These are phyloP conservation scores for Harlomillsia oculata DNA, from an alignment of 1,140 invertebrate species.

Conservation along the genomic window DNA sequence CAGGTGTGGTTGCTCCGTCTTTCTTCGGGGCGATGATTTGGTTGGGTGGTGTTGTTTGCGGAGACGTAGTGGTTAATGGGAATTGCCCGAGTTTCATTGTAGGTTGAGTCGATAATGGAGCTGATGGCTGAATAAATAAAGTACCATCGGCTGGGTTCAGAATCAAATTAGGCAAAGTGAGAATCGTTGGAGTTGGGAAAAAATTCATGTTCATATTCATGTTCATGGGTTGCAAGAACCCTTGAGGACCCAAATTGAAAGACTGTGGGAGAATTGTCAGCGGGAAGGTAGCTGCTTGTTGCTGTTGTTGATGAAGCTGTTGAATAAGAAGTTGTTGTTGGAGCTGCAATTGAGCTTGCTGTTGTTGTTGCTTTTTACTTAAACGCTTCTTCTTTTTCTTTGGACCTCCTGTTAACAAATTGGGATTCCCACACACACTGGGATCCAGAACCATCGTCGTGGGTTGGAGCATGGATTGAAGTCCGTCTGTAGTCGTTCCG, in stretches of 20 bases:
- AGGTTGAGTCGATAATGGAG: constrained; percentile 10
- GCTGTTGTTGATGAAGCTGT: constrained; percentile 31
- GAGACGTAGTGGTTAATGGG: constrained; percentile 7
- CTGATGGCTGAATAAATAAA: constrained; percentile 31
- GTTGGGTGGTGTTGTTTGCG: not conserved
- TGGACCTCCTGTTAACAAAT: constrained; percentile 8
- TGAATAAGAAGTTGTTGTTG: constrained; percentile 32
- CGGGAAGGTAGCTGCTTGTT: constrained; percentile 19
- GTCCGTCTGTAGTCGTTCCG: not conserved
- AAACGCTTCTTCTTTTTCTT: constrained; percentile 35
- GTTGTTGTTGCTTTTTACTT: constrained; percentile 35
- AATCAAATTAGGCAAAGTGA: constrained; percentile 34
- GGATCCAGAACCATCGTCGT: constrained; percentile 34
- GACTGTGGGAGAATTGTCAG: constrained; percentile 34
- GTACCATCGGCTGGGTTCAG: constrained; percentile 35
- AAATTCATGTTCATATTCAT: constrained; percentile 35
- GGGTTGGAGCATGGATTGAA: constrained; percentile 26
- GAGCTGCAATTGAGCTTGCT: constrained; percentile 31
- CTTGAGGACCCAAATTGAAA: constrained; percentile 32
- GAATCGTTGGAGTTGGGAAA: constrained; percentile 31
- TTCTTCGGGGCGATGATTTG: constrained; percentile 32
- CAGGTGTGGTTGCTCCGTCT: constrained; percentile 12
- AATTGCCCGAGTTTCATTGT: constrained; percentile 23
- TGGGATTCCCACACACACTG: constrained; percentile 17
- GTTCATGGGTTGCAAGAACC: constrained; percentile 34